These are phyloP conservation scores for Dryoscopus gambensis DNA, from an alignment of 2,113 vertebrate species.

Conservation along the genomic window DNA sequence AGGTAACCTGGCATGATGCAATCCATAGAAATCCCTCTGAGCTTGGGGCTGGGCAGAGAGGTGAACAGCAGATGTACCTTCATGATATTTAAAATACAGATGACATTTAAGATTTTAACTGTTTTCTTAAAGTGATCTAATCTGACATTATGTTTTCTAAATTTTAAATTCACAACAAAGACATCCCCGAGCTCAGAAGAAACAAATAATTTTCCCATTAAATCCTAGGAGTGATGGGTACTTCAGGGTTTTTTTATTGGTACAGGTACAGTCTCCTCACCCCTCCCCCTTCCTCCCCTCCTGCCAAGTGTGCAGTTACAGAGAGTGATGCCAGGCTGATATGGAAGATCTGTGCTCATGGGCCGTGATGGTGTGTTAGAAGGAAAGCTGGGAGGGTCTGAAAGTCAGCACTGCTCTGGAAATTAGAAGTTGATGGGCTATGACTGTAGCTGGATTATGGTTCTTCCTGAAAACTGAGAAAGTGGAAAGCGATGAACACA, in stretches of 20 bases:
- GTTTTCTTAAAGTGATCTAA: background rate
- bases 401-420: background rate
- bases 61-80: background rate
- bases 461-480: background rate
- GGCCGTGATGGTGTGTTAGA: background rate
- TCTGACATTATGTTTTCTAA: background rate
- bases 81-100: background rate
- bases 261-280: background rate
- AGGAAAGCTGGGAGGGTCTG: background rate
- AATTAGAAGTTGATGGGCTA: background rate
- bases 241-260: background rate
- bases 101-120: background rate
- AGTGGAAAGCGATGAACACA: background rate
- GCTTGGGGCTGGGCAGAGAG: background rate
- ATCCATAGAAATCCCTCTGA: background rate
- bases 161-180: background rate
- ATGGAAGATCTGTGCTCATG: fast-evolving
- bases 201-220: background rate
- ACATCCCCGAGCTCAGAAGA: background rate
- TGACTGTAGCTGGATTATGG: background rate
- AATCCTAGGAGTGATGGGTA: background rate
- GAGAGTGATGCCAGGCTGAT: background rate
- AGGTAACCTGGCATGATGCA: background rate
- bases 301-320: background rate
- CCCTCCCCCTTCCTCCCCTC: background rate